Evolutionary conservation across 2,888 invertebrate genomes (phyloP).

Genomic region (Acleris literana): DNA sequence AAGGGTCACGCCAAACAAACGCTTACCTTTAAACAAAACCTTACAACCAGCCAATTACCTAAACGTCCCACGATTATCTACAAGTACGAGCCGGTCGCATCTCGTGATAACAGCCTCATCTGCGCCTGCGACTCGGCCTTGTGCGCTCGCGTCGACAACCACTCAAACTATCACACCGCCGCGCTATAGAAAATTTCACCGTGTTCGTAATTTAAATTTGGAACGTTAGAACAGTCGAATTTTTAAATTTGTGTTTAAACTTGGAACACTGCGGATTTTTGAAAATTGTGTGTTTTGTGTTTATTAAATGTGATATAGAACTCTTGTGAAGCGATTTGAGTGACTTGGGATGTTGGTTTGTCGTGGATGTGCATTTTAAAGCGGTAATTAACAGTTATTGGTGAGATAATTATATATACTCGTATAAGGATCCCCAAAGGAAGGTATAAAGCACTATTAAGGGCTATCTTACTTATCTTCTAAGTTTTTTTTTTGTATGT

Average conservation of each 20-base stretch:
- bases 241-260: no score
- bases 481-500: no score
- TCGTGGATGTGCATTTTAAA: conserved; percentile 12
- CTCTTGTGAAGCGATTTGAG: neutral
- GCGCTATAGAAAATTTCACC: conserved; percentile 8
- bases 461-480: no score
- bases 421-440: no score
- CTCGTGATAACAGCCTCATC: conserved; percentile 74
- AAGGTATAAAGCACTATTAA: no score
- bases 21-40: neutral
- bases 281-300: neutral
- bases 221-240: no score
- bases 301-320: neutral
- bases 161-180: conserved; percentile 24
- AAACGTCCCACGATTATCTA: neutral
- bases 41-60: neutral
- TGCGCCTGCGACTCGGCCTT: conserved; percentile 65
- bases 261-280: neutral
- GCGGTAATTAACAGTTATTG: neutral
- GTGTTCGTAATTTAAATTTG: neutral
- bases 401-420: neutral
- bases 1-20: neutral
- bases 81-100: conserved; percentile 27
- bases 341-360: neutral
- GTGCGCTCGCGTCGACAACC: conserved; percentile 61